These are phyloP conservation scores for Carterocephalus palaemon DNA, from an alignment of 2,888 invertebrate genomes.

Conservation along the genomic window DNA sequence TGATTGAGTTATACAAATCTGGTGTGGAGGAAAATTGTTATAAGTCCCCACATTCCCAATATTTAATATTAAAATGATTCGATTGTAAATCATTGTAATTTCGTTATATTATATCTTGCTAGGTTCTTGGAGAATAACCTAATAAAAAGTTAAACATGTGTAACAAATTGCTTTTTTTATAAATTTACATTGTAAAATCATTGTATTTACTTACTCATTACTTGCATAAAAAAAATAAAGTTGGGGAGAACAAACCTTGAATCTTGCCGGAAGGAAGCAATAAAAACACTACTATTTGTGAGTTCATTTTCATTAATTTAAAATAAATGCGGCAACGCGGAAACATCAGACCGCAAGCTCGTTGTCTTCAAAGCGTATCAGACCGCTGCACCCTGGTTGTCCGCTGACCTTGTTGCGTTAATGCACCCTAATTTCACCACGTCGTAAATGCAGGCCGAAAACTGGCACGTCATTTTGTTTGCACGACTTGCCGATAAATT, in stretches of 20 bases:
- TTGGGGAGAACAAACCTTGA: constrained; percentile 6
- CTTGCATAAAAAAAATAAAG: constrained; percentile 1
- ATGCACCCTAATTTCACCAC: constrained; percentile 75
- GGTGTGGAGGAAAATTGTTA: too few species aligned
- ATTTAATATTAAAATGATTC: too few species aligned
- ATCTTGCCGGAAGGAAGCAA: constrained; percentile 21
- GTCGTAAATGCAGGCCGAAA: constrained; percentile 56
- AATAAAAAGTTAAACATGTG: too few species aligned
- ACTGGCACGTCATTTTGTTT: constrained; percentile 69
- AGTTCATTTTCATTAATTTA: constrained; percentile 11
- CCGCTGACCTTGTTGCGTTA: constrained; percentile 72
- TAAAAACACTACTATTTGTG: constrained; percentile 6
- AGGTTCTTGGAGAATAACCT: too few species aligned
- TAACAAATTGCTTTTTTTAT: too few species aligned
- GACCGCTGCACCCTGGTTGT: constrained; percentile 53
- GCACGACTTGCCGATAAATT: constrained; percentile 74
- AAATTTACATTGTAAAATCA: constrained; percentile 6
- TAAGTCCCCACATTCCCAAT: too few species aligned
- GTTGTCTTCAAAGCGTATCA: constrained; percentile 36
- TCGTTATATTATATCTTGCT: too few species aligned
- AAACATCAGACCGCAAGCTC: constrained; percentile 29
- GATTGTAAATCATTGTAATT: too few species aligned
- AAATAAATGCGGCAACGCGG: constrained; percentile 31
- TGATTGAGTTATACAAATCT: neutral
- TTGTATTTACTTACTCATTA: too few species aligned